Conservation (phyloP, 2,797 vertebrate species). For the Tenualosa thibaudeaui region DNA sequence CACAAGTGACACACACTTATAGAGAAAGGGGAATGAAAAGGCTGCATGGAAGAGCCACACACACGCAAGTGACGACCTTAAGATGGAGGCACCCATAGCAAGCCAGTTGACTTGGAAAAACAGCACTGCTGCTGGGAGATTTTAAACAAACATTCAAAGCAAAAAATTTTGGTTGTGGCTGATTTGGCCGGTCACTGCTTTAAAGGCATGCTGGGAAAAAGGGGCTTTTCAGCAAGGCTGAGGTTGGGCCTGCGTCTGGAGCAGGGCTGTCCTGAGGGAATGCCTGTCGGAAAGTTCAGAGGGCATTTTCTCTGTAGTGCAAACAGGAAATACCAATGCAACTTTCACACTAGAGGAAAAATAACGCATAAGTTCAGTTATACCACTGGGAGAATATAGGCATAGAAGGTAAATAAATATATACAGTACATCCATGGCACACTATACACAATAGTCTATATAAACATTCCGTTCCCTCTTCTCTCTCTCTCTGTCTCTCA, state of each 20-base stretch:
- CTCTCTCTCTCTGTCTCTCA: neutral
- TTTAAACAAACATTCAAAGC: neutral
- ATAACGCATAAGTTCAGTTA: neutral
- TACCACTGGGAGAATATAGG: neutral
- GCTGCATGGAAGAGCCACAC: too few species aligned
- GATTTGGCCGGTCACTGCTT: neutral
- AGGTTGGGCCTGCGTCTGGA: slow-evolving; percentile 33
- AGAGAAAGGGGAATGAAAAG: too few species aligned
- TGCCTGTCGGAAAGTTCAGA: slow-evolving; percentile 56
- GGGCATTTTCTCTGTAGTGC: slow-evolving; percentile 47
- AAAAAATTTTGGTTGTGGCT: neutral
- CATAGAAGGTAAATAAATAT: neutral
- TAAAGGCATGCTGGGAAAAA: slow-evolving; percentile 44
- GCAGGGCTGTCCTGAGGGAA: slow-evolving; percentile 48
- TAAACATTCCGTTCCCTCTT: neutral
- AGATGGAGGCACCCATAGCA: neutral
- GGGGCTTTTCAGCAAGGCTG: slow-evolving; percentile 9
- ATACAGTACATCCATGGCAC: neutral
- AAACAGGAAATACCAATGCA: slow-evolving; percentile 64
- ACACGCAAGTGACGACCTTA: neutral
- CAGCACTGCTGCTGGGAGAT: neutral
- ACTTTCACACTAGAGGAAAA: slow-evolving; percentile 49
- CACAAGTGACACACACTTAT: too few species aligned
- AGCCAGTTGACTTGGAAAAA: neutral
- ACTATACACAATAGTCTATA: neutral